phyloP scores from a whole-genome alignment of 2,113 vertebrate genomes.

The Lynx canadensis region DNA sequence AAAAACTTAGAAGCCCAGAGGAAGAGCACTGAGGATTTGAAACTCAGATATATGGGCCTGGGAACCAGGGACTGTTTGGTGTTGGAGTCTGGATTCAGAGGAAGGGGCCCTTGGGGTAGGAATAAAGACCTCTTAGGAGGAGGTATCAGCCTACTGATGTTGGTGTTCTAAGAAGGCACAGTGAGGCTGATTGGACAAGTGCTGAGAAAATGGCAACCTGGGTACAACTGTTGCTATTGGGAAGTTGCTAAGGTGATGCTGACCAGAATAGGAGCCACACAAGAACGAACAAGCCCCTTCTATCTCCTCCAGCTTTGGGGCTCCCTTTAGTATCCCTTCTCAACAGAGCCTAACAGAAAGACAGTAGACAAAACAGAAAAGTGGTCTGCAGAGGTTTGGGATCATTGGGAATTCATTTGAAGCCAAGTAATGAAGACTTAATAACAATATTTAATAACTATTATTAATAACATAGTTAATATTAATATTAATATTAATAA shows the following conservation, averaged over 20 bases:
- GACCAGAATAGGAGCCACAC: neutral
- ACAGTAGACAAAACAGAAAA: neutral
- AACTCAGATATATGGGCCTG: neutral
- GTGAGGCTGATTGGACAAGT: neutral
- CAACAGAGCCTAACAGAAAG: neutral
- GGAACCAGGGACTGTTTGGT: neutral
- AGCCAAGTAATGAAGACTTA: neutral
- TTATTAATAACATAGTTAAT: too few species aligned
- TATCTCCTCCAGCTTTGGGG: neutral
- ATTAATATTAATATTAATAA: too few species aligned
- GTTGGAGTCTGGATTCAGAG: neutral
- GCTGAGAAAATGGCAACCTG: neutral
- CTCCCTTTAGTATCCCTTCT: neutral
- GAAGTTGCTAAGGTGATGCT: neutral
- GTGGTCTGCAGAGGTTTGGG: neutral
- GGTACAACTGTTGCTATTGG: neutral
- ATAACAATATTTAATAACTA: neutral
- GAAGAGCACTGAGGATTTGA: neutral
- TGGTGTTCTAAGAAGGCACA: neutral
- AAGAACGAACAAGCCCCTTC: neutral
- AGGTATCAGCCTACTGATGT: neutral
- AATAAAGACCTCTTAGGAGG: neutral
- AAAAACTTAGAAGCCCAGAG: neutral
- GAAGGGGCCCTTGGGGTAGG: neutral
- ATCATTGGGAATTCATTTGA: neutral